Conservation (phyloP, 2,113 vertebrate species). For the Pterocles orientalis region DNA sequence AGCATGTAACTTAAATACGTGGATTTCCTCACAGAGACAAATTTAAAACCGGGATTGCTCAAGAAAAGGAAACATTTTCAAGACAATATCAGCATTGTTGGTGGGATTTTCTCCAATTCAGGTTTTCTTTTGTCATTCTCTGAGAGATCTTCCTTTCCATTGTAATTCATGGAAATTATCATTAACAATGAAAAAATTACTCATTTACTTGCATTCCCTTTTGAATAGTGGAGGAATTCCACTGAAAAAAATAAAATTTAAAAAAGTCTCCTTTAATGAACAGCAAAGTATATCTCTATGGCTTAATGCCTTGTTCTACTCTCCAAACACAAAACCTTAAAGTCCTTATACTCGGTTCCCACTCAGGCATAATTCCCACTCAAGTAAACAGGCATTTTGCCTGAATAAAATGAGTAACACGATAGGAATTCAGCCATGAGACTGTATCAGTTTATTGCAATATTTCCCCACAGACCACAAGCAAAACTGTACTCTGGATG, state of each 20-base stretch:
- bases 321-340: neutral
- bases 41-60: conserved; percentile 55
- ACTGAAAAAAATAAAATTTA: conserved; percentile 36
- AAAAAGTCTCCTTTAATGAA: conserved; percentile 48
- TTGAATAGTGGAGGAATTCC: conserved; percentile 59
- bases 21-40: conserved; percentile 55
- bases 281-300: conserved; percentile 43
- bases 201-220: conserved; percentile 64
- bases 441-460: conserved; percentile 43
- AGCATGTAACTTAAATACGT: conserved; percentile 41
- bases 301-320: neutral
- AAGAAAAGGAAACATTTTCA: conserved; percentile 40
- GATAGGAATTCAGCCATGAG: conserved; percentile 34
- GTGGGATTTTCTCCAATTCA: conserved; percentile 44
- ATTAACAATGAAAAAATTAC: conserved; percentile 61
- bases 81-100: conserved; percentile 36
- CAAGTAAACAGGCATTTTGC: conserved; percentile 39
- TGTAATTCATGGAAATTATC: conserved; percentile 64
- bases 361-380: neutral
- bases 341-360: neutral
- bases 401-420: conserved; percentile 24
- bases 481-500: conserved; percentile 33
- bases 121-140: conserved; percentile 34
- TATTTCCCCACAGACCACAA: conserved; percentile 44
- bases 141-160: conserved; percentile 35